Percentiles rank a stretch among this genome's conserved stretches.
Evolutionary conservation across 2,797 vertebrate species (phyloP).

Genomic region (Pelochelys cantorii): DNA sequence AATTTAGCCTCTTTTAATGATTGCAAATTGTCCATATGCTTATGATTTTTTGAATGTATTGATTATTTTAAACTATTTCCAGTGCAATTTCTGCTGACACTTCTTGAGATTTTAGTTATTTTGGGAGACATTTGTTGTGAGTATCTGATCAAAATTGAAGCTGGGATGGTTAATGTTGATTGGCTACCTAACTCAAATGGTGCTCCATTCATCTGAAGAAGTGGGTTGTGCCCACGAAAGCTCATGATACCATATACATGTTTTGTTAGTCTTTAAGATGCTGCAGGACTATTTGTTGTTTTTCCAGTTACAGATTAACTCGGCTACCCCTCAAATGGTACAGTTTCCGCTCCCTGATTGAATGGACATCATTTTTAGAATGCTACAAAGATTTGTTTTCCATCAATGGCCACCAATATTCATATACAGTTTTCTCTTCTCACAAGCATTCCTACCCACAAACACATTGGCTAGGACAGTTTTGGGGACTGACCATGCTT

Average conservation of each 20-base stretch:
- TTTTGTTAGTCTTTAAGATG: too few relatives aligned
- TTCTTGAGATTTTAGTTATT: background rate
- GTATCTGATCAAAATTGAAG: background rate
- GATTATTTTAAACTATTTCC: background rate
- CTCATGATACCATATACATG: too few relatives aligned
- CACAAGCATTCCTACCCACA: background rate
- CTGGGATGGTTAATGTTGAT: background rate
- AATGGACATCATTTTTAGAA: conserved; percentile 22
- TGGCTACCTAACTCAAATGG: background rate
- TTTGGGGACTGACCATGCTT: background rate
- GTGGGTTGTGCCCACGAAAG: too few relatives aligned
- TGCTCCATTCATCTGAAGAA: background rate
- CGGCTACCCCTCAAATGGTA: background rate
- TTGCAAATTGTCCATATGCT: background rate
- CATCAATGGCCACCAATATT: background rate
- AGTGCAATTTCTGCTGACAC: background rate
- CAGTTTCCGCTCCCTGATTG: background rate
- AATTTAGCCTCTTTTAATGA: background rate
- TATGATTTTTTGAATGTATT: background rate
- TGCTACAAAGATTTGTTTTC: conserved; percentile 30
- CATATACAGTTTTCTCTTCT: background rate
- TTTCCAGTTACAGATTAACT: too few relatives aligned
- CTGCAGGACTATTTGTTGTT: too few relatives aligned
- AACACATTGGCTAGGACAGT: background rate
- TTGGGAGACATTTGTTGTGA: background rate